Evolutionary conservation across 2,113 vertebrate genomes (phyloP), one percentile per base, ranked within the genome.

Genomic region (Ascaphus truei): DNA sequence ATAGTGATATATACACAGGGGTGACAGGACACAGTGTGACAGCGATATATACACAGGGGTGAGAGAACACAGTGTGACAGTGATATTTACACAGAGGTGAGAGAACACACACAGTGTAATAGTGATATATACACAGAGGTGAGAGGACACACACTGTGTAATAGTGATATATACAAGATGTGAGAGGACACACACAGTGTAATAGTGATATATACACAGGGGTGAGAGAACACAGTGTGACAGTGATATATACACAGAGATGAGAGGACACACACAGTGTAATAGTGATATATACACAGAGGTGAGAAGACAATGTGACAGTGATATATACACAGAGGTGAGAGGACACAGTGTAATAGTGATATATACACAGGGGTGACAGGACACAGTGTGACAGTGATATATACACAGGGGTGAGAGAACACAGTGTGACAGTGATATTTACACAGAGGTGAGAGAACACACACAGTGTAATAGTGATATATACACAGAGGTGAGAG

Each of bases 391-490:
- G 9, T 13, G 3, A 39, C 9, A 5, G 9, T 29, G 18, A 7
- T n/a, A 68, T 58, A 68, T 84, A 84, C 80, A 88, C 90, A 0
- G 5, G 53, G 51, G 85, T 88, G 20, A 91, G 87, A 48, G 31
- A 33, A 39, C 3, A 39, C 9, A 39, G 12, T 13, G 9, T 13
- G 3, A 39, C 9, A 5, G 9, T 29, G 18, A 7, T n/a, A 68
- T 58, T 58, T 84, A 84, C 80, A 88, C 90, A 0, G 5, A 53
- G 51, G 85, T 88, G 20, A 91, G 87, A 48, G 11, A 39, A 39
- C 9, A 13, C 37, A 39, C 3, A 39, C 9, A 39, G 12, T 13
- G 9, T 13, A 6, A 39, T 9, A 5, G 9, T 29, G 18, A 7
- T n/a, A 68, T 58, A 68, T 84, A 84, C 80, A 88, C 90, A 0